phyloP scores from a whole-genome alignment of 2,888 invertebrate genomes.

The Archips crataeganus region DNA sequence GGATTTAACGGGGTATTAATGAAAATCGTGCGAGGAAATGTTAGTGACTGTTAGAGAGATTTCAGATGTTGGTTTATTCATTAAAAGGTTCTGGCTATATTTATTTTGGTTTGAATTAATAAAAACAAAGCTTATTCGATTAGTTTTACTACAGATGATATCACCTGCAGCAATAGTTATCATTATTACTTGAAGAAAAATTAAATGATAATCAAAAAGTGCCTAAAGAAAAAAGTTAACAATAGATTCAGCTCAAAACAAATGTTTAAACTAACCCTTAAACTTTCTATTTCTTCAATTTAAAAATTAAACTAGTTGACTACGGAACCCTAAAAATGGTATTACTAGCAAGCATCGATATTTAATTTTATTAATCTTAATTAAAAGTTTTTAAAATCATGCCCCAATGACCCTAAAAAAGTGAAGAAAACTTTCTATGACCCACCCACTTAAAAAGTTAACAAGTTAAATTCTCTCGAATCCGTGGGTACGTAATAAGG shows the following conservation, averaged over 20 bases:
- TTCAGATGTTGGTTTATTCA: constrained; percentile 1
- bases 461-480: constrained; percentile 76
- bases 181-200: no score
- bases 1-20: constrained; percentile 41
- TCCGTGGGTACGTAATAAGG: constrained; percentile 84
- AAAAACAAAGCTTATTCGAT: background rate
- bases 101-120: background rate
- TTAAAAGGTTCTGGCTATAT: background rate
- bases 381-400: background rate
- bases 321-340: no score
- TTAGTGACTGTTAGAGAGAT: constrained; percentile 14
- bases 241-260: no score
- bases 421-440: constrained; percentile 53
- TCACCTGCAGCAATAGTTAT: no score
- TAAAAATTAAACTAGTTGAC: no score
- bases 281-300: background rate
- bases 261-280: no score
- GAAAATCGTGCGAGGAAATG: constrained; percentile 24
- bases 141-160: background rate
- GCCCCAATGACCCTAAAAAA: background rate
- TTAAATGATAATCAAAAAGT: no score
- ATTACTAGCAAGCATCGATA: background rate
- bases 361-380: background rate
- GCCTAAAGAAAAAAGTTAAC: no score
- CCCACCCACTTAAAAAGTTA: constrained; percentile 73